These are phyloP conservation scores for Siphlonurus alternatus DNA, from an alignment of 2,888 invertebrate genomes.

Conservation along the genomic window DNA sequence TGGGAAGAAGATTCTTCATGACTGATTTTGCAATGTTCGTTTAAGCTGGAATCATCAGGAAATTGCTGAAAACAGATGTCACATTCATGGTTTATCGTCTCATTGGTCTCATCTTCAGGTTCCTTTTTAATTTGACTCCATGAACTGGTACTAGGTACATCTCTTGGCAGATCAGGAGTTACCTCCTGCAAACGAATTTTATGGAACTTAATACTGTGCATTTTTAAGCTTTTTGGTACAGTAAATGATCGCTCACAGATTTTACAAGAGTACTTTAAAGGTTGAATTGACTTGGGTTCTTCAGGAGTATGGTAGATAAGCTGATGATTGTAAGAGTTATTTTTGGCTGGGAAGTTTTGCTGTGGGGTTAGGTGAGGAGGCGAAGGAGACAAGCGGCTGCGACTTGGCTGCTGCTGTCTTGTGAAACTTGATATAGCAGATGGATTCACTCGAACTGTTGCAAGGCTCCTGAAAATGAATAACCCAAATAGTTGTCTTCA, in stretches of 20 bases:
- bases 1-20: background rate
- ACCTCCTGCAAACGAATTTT: background rate
- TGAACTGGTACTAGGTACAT: background rate
- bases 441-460: background rate
- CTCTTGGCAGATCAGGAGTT: background rate
- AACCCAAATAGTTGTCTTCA: background rate
- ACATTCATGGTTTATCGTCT: background rate
- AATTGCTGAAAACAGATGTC: background rate
- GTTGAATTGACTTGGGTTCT: background rate
- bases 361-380: background rate
- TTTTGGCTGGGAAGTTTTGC: background rate
- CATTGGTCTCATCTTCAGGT: background rate
- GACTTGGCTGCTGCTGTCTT: background rate
- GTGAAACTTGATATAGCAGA: background rate
- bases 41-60: background rate
- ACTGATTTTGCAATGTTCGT: background rate
- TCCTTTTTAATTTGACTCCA: background rate
- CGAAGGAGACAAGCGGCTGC: background rate
- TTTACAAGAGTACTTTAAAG: background rate
- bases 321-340: background rate
- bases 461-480: background rate
- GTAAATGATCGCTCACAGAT: background rate
- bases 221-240: background rate
- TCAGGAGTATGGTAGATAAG: background rate
- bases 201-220: background rate